Base-by-base conservation (phyloP, 2,888 invertebrate species). In the Copidosoma aretas region DNA sequence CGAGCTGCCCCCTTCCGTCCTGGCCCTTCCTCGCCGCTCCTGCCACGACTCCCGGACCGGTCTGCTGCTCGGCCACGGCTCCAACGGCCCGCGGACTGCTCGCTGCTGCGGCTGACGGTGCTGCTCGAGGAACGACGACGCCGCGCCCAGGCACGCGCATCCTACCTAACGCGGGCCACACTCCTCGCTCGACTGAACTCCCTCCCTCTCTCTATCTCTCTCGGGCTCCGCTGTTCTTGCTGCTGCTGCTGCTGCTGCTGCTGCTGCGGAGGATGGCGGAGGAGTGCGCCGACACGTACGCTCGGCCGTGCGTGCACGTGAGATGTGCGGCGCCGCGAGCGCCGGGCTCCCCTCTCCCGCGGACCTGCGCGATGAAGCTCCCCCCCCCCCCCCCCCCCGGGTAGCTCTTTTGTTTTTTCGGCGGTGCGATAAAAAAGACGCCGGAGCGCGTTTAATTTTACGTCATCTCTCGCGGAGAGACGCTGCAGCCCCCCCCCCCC, bases 81-180 rank as follows among this genome's bases (percentile, higher is more conserved):
- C 51, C 19, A 15, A 14, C 10, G 1, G 22, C 57, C 22, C 10
- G 49, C 24, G 43, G 24, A n/a, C 22, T 19, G 43, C 22, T n/a
- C 22, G 62, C 24, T 43, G 54, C 12, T 39, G 46, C 25, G 5
- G 52, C 24, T 52, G 51, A 46, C 43, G 43, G 12, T 19, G 61
- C 14, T 15, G 56, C n/a, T 17, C 49, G 39, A 24, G 46, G 57
- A 8, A 25, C 17, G 39, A 21, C 58, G 21, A 39, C 52, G 60
- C 61, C 65, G 66, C 52, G 54, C 39, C 64, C 61, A 63, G 60
- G 80, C 80, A 81, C 82, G 81, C 81, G 83, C 83, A 83, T 83
- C 82, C 82, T 83, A 82, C 76, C 82, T 77, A 80, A 80, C 80
- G 77, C 81, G 79, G 77, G 78, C 80, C 80, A 79, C 82, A 80